Conservation (phyloP, 2,888 invertebrate genomes). For the Drosophila hamatofila region DNA sequence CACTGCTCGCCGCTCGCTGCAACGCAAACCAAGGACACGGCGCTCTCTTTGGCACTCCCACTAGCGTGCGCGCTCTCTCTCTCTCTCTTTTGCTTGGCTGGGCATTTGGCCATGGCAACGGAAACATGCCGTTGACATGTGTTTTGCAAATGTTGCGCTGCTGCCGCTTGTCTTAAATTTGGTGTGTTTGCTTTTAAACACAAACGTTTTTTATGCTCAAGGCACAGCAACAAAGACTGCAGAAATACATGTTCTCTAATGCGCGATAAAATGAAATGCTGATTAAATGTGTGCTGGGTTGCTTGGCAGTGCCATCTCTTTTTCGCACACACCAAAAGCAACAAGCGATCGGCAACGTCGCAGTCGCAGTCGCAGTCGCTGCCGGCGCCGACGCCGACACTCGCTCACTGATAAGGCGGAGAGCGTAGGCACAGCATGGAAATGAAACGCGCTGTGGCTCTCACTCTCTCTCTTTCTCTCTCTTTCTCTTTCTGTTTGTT, state of each 20-base stretch:
- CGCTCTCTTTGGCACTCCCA: background rate
- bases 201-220: slow-evolving; percentile 36
- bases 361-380: slow-evolving; percentile 14
- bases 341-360: slow-evolving; percentile 50
- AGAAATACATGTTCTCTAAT: slow-evolving; percentile 35
- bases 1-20: slow-evolving; percentile 23
- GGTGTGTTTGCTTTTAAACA: slow-evolving; percentile 20
- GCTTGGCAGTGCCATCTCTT: slow-evolving; percentile 27
- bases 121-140: slow-evolving; percentile 79
- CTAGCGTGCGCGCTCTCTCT: background rate
- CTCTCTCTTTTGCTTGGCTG: background rate
- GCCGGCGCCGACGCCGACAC: slow-evolving; percentile 31
- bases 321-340: slow-evolving; percentile 18
- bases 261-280: slow-evolving; percentile 37
- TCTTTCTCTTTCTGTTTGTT: background rate
- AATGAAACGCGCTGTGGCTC: slow-evolving; percentile 43
- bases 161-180: slow-evolving; percentile 38
- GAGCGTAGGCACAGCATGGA: slow-evolving; percentile 36
- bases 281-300: slow-evolving; percentile 31
- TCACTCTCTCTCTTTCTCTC: slow-evolving; percentile 2
- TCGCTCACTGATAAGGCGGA: slow-evolving; percentile 62
- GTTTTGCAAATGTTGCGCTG: slow-evolving; percentile 75
- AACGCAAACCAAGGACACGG: slow-evolving; percentile 46
- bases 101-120: slow-evolving; percentile 36
- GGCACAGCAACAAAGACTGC: slow-evolving; percentile 4